Evolutionary conservation across 2,888 invertebrate species (phyloP).

Genomic region (Sesia bembeciformis): DNA sequence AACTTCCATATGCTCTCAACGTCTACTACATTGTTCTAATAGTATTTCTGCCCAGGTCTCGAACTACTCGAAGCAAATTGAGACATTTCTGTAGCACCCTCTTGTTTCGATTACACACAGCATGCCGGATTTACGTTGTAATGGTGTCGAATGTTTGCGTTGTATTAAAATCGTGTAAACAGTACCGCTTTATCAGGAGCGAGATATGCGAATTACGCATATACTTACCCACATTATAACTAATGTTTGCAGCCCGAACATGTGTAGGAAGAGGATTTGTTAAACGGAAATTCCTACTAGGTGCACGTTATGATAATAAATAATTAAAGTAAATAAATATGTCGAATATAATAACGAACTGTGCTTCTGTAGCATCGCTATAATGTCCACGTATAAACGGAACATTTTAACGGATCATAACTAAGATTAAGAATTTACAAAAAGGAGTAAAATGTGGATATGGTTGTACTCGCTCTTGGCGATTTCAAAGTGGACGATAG

Average conservation of each 20-base stretch:
- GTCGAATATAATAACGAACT: too few species aligned
- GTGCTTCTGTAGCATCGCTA: too few species aligned
- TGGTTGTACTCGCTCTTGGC: too few species aligned
- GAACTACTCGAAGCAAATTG: constrained; percentile 5
- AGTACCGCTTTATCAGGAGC: constrained; percentile 28
- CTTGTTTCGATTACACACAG: constrained; percentile 5
- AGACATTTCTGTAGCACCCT: constrained; percentile 9
- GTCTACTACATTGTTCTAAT: too few species aligned
- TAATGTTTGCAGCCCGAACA: background rate
- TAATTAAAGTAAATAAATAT: too few species aligned
- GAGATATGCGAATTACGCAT: constrained; percentile 12
- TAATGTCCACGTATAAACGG: too few species aligned
- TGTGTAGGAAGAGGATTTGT: background rate
- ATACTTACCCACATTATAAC: background rate
- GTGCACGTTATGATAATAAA: background rate
- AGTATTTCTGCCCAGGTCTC: too few species aligned
- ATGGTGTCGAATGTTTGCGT: constrained; percentile 13
- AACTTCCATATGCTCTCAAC: too few species aligned
- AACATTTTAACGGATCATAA: too few species aligned
- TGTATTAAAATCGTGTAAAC: constrained; percentile 19
- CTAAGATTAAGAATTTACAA: too few species aligned
- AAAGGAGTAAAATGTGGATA: too few species aligned
- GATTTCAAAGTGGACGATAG: too few species aligned
- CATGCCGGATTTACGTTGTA: constrained; percentile 2
- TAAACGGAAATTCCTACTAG: constrained; percentile 2